Evolutionary conservation across 2,113 vertebrate genomes (phyloP), one percentile per base, ranked within the genome.

Genomic region (Sturnus vulgaris): DNA sequence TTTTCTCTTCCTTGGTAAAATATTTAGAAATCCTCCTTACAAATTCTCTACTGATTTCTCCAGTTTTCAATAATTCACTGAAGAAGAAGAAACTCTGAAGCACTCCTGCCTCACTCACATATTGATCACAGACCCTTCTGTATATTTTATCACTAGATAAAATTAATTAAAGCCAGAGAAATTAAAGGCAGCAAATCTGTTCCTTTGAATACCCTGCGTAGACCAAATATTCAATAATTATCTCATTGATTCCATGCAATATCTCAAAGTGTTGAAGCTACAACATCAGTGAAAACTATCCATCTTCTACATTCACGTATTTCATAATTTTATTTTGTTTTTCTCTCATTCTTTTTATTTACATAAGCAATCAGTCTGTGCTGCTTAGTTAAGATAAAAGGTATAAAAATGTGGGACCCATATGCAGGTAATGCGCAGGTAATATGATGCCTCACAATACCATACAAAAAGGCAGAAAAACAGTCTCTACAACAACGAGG

Each of bases 1-100:
- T 96, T 98, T 98, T 96, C 72, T 95, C 86, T 94, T 90, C 63
- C 50, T 59, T 19, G 6, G 76, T 96, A 94, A 96, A 97, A 97
- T 94, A 95, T 80, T 94, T 96, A 92, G 92, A 95, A 96, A 96
- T 89, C 66, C 92, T 93, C 82, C 71, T 95, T 87, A 91, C 87
- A 97, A 93, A 90, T 91, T 95, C 88, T 97, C 81, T 86, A 35
- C 93, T 90, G 66, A 94, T 87, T 94, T 97, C 70, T 93, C 61
- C 85, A 44, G 70, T 80, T 97, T 97, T 96, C 87, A 96, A 84
- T 97, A 97, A 96, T 95, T 95, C 61, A 95, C 39, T 76, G 82
- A 82, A 68, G 71, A 95, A 82, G n/a, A 72, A 93, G 56, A 87
- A 93, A 86, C 73, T 86, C 78, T 92, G 70, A 83, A 78, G 60